Base-by-base conservation (phyloP, 2,113 vertebrate genomes). In the Hypanus sabinus region DNA sequence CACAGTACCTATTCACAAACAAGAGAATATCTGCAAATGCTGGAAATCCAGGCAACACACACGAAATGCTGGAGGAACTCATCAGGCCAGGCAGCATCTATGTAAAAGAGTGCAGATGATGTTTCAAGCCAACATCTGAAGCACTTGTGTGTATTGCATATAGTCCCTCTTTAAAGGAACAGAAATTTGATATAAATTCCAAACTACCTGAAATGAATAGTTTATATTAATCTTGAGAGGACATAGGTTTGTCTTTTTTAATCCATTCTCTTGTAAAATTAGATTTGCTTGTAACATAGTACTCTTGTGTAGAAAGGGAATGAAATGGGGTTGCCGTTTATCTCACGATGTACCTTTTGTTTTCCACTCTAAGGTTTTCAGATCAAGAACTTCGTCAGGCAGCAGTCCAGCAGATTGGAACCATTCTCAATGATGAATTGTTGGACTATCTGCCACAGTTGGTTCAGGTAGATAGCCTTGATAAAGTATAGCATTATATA, bases 361-460 rank as follows among this genome's bases (percentile, higher is more conserved):
- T 93, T 93, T 93, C 70, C 24, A 71, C 70, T 75, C 73, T 93
- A 93, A 99, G 98, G 96, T 98, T 98, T 96, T 97, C 97, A 95
- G 98, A 98, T 96, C 97, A 97, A 96, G 96, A 97, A 7, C 97
- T 98, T 94, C 97, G 97, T 38, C 93, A 94, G 83, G 95, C 95
- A 94, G 97, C 98, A 0, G 96, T 98, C 92, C 96, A 96, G 16
- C 96, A 97, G 95, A 97, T 98, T 95, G 95, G 96, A 95, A 96
- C 96, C 79, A 95, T 98, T 60, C 95, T 96, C 18, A 97, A 97
- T 95, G 97, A 96, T 94, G 97, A 98, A 94, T 95, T 98, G 3
- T 96, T 98, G 76, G 95, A 96, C 16, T 97, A 96, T 95, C 97
- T 99, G 94, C 98, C 98, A 36, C 98, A 98, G 95, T 95, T 98